phyloP scores from a whole-genome alignment of 2,113 vertebrate genomes.

The Gasterosteus aculeatus region DNA sequence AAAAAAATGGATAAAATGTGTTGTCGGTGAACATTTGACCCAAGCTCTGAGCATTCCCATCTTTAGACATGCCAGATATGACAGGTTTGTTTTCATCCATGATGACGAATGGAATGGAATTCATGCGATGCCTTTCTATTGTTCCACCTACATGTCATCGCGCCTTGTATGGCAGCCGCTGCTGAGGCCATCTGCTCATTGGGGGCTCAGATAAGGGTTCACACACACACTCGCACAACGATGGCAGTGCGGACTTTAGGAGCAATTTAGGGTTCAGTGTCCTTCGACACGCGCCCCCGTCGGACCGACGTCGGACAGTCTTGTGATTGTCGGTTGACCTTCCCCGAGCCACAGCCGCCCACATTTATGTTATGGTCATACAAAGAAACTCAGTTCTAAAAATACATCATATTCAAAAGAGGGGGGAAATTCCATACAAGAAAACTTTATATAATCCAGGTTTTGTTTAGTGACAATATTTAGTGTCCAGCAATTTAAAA shows the following conservation, averaged over 20 bases:
- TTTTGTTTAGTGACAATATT: not conserved
- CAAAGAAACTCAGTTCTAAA: too few relatives aligned
- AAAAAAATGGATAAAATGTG: not conserved
- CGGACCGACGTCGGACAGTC: not conserved
- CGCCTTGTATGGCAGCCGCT: not conserved
- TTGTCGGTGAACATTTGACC: constrained; percentile 2
- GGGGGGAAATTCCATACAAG: not conserved
- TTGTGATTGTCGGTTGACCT: not conserved
- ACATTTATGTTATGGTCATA: not conserved
- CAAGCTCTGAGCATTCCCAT: not conserved
- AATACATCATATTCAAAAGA: too few relatives aligned
- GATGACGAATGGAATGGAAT: not conserved
- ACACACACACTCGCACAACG: not conserved
- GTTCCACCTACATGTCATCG: not conserved
- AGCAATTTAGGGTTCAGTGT: not conserved
- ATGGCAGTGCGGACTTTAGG: not conserved
- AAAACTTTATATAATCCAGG: not conserved
- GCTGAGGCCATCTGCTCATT: not conserved
- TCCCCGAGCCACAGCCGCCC: not conserved
- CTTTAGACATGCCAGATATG: not conserved
- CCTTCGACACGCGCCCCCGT: not conserved
- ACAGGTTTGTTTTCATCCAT: not conserved
- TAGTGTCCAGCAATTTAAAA: not conserved
- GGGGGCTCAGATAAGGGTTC: not conserved
- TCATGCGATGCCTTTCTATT: not conserved